Base-by-base conservation (phyloP, 2,113 vertebrate genomes). In the Psittacus erithacus region DNA sequence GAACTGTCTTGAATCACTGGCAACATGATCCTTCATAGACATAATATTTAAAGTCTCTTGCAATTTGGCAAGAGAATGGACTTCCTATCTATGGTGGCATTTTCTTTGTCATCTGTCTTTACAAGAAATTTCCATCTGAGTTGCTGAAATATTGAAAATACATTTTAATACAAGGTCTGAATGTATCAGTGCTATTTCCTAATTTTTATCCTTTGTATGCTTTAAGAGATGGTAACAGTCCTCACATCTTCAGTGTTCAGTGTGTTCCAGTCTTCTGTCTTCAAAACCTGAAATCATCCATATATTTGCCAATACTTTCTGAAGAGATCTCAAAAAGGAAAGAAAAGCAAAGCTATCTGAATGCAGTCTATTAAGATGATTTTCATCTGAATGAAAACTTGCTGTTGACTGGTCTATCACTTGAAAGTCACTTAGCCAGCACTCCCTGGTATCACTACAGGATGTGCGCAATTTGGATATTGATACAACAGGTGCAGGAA, bases 331-430 rank as follows among this genome's bases (percentile, higher is more conserved):
- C 68, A 74, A 53, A 88, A 78, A 86, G 28, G 13, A 90, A 74
- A 41, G 49, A 94, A 90, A 83, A 41, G 80, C 64, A 88, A 92
- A 93, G 55, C 86, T 93, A 39, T 43, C 76, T 97, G 75, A 94
- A 77, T 39, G 73, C 39, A 57, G 22, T 65, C 67, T 67, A 25
- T 62, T 70, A 82, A 90, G 53, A 73, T 86, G 4, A 86, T 97
- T 96, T 93, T 88, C 60, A 92, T 93, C n/a, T 93, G 82, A 93
- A 76, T 83, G 44, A 62, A 84, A 79, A 52, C 39, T 47, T 73
- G 39, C 16, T 69, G 1, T 79, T 85, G 78, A 91, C 31, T 39
- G 85, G 44, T 82, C 69, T 78, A 0, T 82, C 82, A 62, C 78
- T 85, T 44, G 57, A 15, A 84, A 89, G 11, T 76, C 88, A 84